phyloP scores from a whole-genome alignment of 2,888 invertebrate genomes.

The Bembecia ichneumoniformis region DNA sequence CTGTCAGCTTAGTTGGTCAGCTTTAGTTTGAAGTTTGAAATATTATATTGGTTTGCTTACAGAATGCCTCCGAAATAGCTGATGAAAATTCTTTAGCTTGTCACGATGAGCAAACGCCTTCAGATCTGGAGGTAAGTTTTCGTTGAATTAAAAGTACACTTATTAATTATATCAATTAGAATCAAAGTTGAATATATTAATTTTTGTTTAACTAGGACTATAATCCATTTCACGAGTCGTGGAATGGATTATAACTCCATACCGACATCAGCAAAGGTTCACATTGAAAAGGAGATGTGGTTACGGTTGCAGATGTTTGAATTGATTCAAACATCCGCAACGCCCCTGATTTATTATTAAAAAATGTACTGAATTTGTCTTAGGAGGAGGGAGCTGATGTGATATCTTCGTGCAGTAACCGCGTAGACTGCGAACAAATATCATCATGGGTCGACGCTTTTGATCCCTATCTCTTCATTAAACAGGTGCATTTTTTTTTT shows the following conservation, averaged over 20 bases:
- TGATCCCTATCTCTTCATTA: constrained; percentile 92
- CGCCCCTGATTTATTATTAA: too few species aligned
- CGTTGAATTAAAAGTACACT: too few species aligned
- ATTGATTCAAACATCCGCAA: too few species aligned
- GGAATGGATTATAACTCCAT: too few species aligned
- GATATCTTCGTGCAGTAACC: constrained; percentile 50
- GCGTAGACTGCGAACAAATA: constrained; percentile 54
- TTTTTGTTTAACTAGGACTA: too few species aligned
- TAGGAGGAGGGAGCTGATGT: constrained; percentile 60
- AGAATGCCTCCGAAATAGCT: constrained; percentile 44
- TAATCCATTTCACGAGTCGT: too few species aligned
- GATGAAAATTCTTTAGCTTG: constrained; percentile 46
- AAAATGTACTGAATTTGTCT: background rate
- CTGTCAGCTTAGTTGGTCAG: too few species aligned
- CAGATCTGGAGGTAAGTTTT: constrained; percentile 23
- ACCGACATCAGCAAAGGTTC: too few species aligned
- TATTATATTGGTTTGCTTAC: constrained; percentile 5
- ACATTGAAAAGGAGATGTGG: too few species aligned
- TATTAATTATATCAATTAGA: too few species aligned
- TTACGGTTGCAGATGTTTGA: too few species aligned
- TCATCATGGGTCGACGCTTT: constrained; percentile 79
- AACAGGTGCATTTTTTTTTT: constrained; percentile 81
- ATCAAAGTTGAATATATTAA: too few species aligned
- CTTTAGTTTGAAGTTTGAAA: background rate
- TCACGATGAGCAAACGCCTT: constrained; percentile 43